These are phyloP conservation scores for Melanophora roralis DNA, from an alignment of 2,888 invertebrate species.

Conservation along the genomic window DNA sequence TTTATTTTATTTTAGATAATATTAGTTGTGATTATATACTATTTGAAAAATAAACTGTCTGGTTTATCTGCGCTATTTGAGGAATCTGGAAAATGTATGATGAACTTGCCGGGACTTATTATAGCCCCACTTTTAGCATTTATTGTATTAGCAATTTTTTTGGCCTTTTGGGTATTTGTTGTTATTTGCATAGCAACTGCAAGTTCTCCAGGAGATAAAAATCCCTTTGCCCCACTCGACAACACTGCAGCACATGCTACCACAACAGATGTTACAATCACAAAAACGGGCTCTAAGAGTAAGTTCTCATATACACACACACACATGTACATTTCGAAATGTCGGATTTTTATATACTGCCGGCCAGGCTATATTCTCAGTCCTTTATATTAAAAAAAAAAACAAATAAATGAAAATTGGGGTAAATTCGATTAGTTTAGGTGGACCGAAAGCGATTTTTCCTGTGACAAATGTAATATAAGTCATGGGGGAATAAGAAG, in stretches of 20 bases:
- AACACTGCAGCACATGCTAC: slow-evolving; percentile 65
- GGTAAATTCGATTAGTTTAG: too few relatives aligned
- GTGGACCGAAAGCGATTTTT: too few relatives aligned
- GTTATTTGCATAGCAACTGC: slow-evolving; percentile 89
- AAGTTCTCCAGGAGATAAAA: slow-evolving; percentile 82
- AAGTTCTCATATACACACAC: too few relatives aligned
- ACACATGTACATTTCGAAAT: too few relatives aligned
- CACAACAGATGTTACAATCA: slow-evolving; percentile 59
- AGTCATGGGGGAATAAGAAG: too few relatives aligned
- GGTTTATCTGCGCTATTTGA: slow-evolving; percentile 91
- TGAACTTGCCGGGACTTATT: slow-evolving; percentile 89
- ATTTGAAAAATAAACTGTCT: slow-evolving; percentile 87
- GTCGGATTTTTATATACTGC: too few relatives aligned
- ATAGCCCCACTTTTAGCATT: slow-evolving; percentile 92
- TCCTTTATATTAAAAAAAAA: too few relatives aligned
- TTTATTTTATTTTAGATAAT: slow-evolving; percentile 80
- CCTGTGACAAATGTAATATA: too few relatives aligned
- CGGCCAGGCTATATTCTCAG: too few relatives aligned
- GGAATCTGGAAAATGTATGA: slow-evolving; percentile 92
- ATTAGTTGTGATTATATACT: slow-evolving; percentile 84
- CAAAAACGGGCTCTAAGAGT: slow-evolving; percentile 62
- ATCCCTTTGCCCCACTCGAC: slow-evolving; percentile 74
- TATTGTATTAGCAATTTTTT: slow-evolving; percentile 85
- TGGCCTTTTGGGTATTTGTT: slow-evolving; percentile 91
- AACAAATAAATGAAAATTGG: too few relatives aligned